These are phyloP conservation scores for Dysmachus trigonus DNA, from an alignment of 2,888 invertebrate genomes.

Conservation along the genomic window DNA sequence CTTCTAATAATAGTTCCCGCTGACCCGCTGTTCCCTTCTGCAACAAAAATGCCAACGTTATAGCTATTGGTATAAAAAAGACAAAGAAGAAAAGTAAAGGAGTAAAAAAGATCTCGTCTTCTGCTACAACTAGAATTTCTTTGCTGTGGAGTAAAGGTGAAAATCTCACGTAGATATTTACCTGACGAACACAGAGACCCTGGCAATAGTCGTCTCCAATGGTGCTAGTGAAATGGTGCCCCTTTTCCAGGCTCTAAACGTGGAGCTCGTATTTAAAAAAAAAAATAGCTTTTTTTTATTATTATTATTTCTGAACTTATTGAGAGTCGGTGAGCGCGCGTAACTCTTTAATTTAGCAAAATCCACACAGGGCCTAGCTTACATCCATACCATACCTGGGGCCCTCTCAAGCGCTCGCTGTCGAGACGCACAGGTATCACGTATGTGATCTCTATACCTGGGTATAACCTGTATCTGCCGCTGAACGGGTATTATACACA, in stretches of 20 bases:
- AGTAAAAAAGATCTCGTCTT: not conserved
- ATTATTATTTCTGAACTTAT: not conserved
- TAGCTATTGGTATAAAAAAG: not conserved
- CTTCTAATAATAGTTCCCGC: not conserved
- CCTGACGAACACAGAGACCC: not conserved
- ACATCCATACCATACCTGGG: not conserved
- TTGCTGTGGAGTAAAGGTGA: conserved; percentile 4
- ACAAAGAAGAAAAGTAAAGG: not conserved
- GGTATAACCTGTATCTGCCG: conserved; percentile 25
- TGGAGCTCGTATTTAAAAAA: not conserved
- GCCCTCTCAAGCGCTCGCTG: not conserved
- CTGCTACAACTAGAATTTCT: conserved; percentile 11
- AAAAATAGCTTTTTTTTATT: not conserved
- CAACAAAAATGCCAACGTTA: conserved; percentile 1
- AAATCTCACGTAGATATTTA: conserved; percentile 12
- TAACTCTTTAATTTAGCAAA: conserved; percentile 25
- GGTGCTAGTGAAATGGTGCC: not conserved
- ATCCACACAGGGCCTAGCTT: conserved; percentile 3
- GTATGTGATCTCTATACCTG: conserved; percentile 40
- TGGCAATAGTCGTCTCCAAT: not conserved
- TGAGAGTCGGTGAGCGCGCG: not conserved
- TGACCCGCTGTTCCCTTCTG: not conserved
- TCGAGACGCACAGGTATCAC: conserved; percentile 25
- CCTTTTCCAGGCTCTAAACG: not conserved
- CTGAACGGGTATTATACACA: conserved; percentile 8